Evolutionary conservation across 2,888 invertebrate species (phyloP).

Genomic region (Tetragonula carbonaria): DNA sequence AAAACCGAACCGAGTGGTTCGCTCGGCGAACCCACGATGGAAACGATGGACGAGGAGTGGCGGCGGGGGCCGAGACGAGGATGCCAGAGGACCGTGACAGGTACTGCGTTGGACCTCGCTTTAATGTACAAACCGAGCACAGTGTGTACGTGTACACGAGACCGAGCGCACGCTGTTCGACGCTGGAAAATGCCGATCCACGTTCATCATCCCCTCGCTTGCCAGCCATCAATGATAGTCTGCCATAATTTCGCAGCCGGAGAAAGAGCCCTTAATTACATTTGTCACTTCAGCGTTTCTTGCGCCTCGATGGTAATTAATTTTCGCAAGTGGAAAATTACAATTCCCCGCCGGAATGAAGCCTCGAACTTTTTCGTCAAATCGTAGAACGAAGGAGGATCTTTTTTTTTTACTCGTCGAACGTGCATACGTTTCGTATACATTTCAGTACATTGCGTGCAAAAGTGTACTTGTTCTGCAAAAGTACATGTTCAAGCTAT

Average conservation of each 20-base stretch:
- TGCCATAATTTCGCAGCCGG: conserved; percentile 46
- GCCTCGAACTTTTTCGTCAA: neutral
- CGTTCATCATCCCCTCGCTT: conserved; percentile 76
- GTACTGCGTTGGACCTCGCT: conserved; percentile 71
- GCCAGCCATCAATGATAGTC: conserved; percentile 64
- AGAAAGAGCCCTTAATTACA: conserved; percentile 45
- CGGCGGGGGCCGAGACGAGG: conserved; percentile 43
- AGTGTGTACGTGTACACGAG: conserved; percentile 64
- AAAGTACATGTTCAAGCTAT: too few species aligned
- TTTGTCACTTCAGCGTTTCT: conserved; percentile 10
- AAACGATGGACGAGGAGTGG: conserved; percentile 52
- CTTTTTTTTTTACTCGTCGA: neutral
- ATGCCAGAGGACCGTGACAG: conserved; percentile 64
- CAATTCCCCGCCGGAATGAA: neutral
- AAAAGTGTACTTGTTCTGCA: too few species aligned
- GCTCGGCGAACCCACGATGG: conserved; percentile 68
- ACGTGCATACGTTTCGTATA: too few species aligned
- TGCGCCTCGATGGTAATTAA: neutral
- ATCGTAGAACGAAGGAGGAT: neutral
- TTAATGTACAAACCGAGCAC: conserved; percentile 68
- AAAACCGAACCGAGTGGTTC: conserved; percentile 78
- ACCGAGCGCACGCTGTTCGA: conserved; percentile 64
- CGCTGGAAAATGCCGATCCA: conserved; percentile 77
- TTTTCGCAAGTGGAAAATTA: neutral
- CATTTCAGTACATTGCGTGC: too few species aligned